These are phyloP conservation scores for honey bee (Apis mellifera) DNA, from an alignment of 1,140 invertebrate genomes.

Conservation along the genomic window Amel_HAv3.1 CM009936.2:6220001-6220500, in stretches of 20 bases:
- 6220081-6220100: too few species aligned
- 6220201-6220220: background rate
- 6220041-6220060: background rate
- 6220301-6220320: background rate
- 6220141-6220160: too few species aligned
- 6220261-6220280: too few species aligned
- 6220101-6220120: too few species aligned
- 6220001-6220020: background rate
- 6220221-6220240: background rate
- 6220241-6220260: background rate
- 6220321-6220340: too few species aligned
- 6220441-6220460: background rate
- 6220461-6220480: background rate
- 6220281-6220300: background rate
- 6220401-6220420: background rate
- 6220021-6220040: background rate
- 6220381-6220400: background rate
- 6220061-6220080: background rate
- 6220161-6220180: too few species aligned
- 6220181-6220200: too few species aligned
- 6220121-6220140: too few species aligned
- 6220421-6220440: background rate
- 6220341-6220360: background rate
- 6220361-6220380: background rate
- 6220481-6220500: background rate